A percentile compares a stretch with the other conserved stretches of the same genome.
Evolutionary conservation across 2,797 vertebrate species (phyloP).

Genomic region (Pangasius krempfi): DNA sequence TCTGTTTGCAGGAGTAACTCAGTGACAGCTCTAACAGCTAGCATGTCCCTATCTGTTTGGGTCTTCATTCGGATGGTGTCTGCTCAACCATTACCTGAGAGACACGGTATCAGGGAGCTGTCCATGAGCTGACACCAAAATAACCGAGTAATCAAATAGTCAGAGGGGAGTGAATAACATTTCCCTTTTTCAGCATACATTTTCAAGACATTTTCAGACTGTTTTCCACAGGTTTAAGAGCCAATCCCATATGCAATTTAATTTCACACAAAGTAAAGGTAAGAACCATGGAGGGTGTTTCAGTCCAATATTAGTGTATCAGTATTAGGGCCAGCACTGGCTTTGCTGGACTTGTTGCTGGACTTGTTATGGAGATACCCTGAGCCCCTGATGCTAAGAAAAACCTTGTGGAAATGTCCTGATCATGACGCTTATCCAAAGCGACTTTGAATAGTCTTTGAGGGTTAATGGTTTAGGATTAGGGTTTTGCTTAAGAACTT

Average conservation of each 20-base stretch:
- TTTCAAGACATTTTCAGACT: background rate
- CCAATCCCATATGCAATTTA: background rate
- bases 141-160: conserved; percentile 20
- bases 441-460: background rate
- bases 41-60: conserved; percentile 28
- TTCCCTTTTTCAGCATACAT: background rate
- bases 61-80: conserved; percentile 13
- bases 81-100: conserved; percentile 19
- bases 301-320: background rate
- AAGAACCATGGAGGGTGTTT: background rate
- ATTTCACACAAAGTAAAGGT: background rate
- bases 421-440: background rate
- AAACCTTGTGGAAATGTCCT: background rate
- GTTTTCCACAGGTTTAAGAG: background rate
- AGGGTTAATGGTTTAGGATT: background rate
- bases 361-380: background rate
- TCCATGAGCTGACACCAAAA: conserved; percentile 26
- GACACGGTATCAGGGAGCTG: background rate
- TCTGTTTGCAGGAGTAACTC: background rate
- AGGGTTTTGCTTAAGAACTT: background rate
- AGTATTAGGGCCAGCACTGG: background rate
- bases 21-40: conserved; percentile 11
- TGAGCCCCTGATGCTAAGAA: background rate
- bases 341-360: background rate
- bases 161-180: background rate